Evolutionary conservation across 2,888 invertebrate genomes (phyloP), one percentile per base, ranked within the genome.

Genomic region (Magallana nippona): DNA sequence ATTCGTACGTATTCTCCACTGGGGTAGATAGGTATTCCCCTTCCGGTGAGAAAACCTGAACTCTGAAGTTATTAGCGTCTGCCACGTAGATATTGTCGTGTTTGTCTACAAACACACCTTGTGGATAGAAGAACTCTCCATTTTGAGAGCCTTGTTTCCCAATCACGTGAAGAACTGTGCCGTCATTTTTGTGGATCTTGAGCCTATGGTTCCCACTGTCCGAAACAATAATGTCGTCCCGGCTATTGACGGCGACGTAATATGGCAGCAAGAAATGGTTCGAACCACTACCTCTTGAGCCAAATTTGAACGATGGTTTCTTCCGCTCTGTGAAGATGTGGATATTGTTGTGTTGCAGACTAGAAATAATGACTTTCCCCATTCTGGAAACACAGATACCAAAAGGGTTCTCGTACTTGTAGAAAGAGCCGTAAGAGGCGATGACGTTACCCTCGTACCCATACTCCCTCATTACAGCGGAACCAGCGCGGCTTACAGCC

Each of bases 31-130:
- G 55, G 80, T 86, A 89, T n/a, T 87, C 83, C 0, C 92, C 92
- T 10, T 88, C 85, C n/a, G 62, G 81, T n/a, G 86, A 87, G 81
- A 92, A 92, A 60, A 88, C 89, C 82, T 92, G 91, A 1, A 92
- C 90, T 3, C 92, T 84, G 83, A 89, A 91, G 83, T 92, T 92
- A 60, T 91, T 91, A 2, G 89, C 88, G 81, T 92, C 92, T 1
- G 92, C 92, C 10, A 92, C 92, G 62, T 91, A 88, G 55, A 92
- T 91, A 81, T 91, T 92, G 83, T 89, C 88, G 57, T 88, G 79
- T 44, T 81, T 84, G 81, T 92, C 92, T 10, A 89, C 86, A 84
- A 91, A 91, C 1, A 92, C 78, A 1, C 92, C 92, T 89, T 90
- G 89, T 11, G 92, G 92, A 79, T 89, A 89, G 44, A 89, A 89